Percentiles rank a stretch among this genome's conserved stretches.
phyloP scores from a whole-genome alignment of 2,113 vertebrate genomes.

The Thalassarche chlororhynchos region DNA sequence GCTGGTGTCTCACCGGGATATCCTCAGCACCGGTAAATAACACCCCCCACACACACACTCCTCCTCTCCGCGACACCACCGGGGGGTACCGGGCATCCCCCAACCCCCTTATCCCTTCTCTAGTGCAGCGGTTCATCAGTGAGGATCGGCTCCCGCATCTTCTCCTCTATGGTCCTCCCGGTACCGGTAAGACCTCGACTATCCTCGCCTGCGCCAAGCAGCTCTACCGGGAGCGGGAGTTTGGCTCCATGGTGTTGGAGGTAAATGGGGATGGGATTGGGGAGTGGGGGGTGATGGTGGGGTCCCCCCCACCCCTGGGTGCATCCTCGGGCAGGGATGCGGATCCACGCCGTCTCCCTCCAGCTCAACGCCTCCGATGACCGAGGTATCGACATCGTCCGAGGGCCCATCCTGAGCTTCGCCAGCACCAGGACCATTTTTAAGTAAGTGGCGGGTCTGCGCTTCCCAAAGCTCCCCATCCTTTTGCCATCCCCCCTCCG shows the following conservation, averaged over 20 bases:
- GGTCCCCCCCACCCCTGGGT: too few relatives aligned
- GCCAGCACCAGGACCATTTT: constrained; percentile 98
- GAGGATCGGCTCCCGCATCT: constrained; percentile 93
- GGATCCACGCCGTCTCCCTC: accelerated
- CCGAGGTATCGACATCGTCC: constrained; percentile 91
- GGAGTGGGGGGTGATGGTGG: too few relatives aligned
- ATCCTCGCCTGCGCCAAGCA: constrained; percentile 92
- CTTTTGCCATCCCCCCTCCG: too few relatives aligned
- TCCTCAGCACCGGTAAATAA: constrained; percentile 89
- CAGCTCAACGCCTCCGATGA: constrained; percentile 97
- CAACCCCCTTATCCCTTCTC: neutral
- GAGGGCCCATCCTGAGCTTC: constrained; percentile 94
- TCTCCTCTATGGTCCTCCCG: constrained; percentile 95
- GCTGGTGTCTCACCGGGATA: constrained; percentile 93
- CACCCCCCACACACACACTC: too few relatives aligned
- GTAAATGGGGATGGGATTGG: constrained; percentile 46
- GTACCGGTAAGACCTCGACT: constrained; percentile 96
- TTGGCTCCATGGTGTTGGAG: constrained; percentile 96
- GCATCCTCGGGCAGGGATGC: accelerated
- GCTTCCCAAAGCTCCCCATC: neutral
- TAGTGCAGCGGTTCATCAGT: constrained; percentile 93
- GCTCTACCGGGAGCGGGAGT: constrained; percentile 91
- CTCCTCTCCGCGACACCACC: too few relatives aligned
- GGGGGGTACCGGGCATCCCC: neutral
- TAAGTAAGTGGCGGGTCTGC: constrained; percentile 79